phyloP scores from a whole-genome alignment of 2,797 vertebrate genomes.

The Tragelaphus eurycerus region DNA sequence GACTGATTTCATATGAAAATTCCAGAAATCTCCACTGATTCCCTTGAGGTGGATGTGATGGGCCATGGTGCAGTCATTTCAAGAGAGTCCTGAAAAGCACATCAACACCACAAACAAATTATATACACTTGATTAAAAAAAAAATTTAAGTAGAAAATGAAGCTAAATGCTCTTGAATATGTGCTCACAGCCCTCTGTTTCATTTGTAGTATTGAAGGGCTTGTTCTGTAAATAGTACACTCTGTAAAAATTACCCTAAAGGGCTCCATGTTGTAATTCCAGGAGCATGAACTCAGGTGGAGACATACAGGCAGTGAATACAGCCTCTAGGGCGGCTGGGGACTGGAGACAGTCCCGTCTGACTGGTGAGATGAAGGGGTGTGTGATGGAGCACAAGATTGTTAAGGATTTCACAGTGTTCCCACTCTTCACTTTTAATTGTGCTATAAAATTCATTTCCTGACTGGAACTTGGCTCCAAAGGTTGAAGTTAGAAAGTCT shows the following conservation, averaged over 20 bases:
- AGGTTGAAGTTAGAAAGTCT: background rate
- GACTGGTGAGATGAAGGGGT: background rate
- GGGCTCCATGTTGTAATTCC: background rate
- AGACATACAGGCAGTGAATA: background rate
- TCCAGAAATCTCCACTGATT: background rate
- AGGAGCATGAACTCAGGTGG: background rate
- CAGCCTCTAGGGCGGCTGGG: background rate
- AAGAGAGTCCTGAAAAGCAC: background rate
- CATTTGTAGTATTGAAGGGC: background rate
- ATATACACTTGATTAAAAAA: background rate
- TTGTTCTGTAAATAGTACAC: background rate
- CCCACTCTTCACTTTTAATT: background rate
- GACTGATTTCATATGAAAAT: background rate
- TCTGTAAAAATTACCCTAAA: background rate
- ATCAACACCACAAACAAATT: accelerated
- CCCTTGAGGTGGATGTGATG: background rate
- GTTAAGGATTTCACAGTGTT: background rate
- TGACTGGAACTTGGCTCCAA: background rate
- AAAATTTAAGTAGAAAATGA: background rate
- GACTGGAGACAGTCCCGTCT: background rate
- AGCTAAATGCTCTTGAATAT: background rate
- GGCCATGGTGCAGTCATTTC: background rate
- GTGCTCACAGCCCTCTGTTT: background rate
- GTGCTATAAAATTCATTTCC: background rate
- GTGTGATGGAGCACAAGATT: accelerated